These are phyloP conservation scores for Disparrhopalites patrizii DNA, from an alignment of 2,888 invertebrate species.

Conservation along the genomic window DNA sequence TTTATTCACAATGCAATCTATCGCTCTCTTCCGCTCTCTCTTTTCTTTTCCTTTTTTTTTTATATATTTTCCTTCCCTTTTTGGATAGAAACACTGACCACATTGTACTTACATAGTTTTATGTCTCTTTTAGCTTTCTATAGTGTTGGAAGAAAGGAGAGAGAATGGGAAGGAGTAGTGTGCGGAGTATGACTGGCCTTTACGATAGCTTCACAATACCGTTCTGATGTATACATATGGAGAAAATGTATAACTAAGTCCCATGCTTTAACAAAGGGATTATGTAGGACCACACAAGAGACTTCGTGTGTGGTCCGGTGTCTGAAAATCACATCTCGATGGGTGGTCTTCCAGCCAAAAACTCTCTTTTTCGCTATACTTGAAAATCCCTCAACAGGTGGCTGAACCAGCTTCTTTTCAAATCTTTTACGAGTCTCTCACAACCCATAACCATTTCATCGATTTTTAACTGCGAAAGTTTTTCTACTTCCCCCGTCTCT, in stretches of 20 bases:
- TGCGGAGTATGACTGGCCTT: no score
- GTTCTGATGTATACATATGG: no score
- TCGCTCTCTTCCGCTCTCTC: no score
- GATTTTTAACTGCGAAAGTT: background rate
- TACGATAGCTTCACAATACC: no score
- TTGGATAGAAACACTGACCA: background rate
- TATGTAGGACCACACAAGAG: conserved; percentile 41
- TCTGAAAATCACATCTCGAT: conserved; percentile 43
- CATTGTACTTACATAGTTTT: background rate
- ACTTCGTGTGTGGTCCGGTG: conserved; percentile 43
- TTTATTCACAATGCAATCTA: no score
- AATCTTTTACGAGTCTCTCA: background rate
- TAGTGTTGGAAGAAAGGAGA: no score
- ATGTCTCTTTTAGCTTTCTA: background rate
- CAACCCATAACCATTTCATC: background rate
- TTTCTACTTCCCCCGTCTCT: background rate
- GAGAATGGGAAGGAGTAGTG: no score
- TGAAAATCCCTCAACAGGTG: conserved; percentile 14
- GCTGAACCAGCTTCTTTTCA: background rate
- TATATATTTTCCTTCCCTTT: background rate
- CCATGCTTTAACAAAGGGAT: conserved; percentile 31
- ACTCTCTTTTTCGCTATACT: conserved; percentile 3
- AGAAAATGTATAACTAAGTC: no score
- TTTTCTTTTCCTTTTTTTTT: background rate
- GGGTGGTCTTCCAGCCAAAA: conserved; percentile 39